These are phyloP conservation scores for Euzophera pinguis DNA, from an alignment of 2,888 invertebrate species.

Conservation along the genomic window DNA sequence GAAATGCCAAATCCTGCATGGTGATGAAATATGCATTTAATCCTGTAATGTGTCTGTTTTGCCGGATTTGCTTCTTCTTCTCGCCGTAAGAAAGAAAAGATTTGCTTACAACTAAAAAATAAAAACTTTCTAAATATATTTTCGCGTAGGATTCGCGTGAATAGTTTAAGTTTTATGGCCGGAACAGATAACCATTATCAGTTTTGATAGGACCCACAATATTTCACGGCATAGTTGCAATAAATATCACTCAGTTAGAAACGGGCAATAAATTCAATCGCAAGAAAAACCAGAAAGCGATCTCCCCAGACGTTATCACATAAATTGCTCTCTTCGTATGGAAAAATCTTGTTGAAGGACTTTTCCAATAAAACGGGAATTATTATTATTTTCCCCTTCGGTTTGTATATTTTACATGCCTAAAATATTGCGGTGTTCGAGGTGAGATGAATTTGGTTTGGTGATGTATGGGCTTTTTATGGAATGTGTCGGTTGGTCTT, in stretches of 20 bases:
- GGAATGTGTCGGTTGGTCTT: no score
- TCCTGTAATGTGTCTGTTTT: no score
- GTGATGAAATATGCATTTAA: no score
- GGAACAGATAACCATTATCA: neutral
- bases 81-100: no score
- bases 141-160: no score
- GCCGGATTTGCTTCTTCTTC: no score
- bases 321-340: constrained; percentile 73
- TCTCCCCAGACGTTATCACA: constrained; percentile 69
- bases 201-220: constrained; percentile 12
- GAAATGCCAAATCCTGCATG: no score
- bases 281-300: constrained; percentile 69
- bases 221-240: constrained; percentile 38
- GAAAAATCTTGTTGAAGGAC: constrained; percentile 68
- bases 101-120: no score
- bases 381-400: constrained; percentile 38
- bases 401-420: neutral
- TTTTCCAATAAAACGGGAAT: constrained; percentile 56
- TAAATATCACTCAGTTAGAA: constrained; percentile 64
- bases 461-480: no score
- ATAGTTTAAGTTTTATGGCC: no score
- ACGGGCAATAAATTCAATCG: constrained; percentile 68
- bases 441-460: neutral
- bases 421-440: neutral
- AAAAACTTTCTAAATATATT: no score